Evolutionary conservation across 2,113 vertebrate species (phyloP).

Genomic region (Arvicanthis niloticus): DNA sequence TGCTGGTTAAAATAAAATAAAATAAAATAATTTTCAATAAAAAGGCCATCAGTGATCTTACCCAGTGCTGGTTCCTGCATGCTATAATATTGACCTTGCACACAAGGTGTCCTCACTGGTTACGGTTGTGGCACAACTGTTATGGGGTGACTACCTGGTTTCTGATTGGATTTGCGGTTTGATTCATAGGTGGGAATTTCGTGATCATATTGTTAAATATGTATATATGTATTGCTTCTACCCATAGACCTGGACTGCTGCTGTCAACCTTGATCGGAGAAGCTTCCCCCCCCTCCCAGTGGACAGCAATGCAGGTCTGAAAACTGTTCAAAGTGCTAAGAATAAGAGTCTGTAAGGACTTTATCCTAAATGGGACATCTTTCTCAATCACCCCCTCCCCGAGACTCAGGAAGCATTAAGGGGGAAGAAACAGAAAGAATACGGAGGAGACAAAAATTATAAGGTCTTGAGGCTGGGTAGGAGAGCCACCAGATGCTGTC

Average conservation of each 20-base stretch:
- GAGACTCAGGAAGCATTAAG: neutral
- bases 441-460: neutral
- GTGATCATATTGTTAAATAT: neutral
- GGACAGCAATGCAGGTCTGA: neutral
- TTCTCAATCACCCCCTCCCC: neutral
- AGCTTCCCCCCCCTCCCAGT: neutral
- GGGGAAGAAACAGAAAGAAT: neutral
- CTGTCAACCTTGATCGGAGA: neutral
- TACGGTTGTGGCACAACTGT: neutral
- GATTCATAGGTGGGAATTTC: neutral
- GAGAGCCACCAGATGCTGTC: neutral
- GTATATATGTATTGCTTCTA: neutral
- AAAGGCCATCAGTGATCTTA: neutral
- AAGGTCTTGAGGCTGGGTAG: neutral
- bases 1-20: no score
- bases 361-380: neutral
- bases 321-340: neutral
- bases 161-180: neutral
- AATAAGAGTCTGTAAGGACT: neutral
- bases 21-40: no score
- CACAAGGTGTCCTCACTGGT: neutral
- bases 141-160: neutral
- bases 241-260: neutral
- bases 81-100: neutral
- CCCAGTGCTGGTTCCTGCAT: neutral